These are phyloP conservation scores for Cyprinodon tularosa DNA, from an alignment of 2,113 vertebrate species.

Conservation along the genomic window DNA sequence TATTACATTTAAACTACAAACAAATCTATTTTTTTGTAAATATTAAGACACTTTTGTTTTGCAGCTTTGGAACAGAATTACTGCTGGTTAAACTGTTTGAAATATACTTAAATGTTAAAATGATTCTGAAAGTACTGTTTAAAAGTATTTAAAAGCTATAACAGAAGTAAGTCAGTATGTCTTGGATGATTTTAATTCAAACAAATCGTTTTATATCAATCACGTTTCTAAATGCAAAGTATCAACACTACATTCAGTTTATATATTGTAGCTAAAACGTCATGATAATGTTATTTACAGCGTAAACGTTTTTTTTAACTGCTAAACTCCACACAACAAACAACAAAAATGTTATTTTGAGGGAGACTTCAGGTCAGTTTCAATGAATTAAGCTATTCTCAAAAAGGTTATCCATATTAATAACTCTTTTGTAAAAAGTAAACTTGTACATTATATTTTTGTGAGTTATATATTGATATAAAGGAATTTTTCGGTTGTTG, in stretches of 20 bases:
- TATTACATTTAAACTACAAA: neutral
- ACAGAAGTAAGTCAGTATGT: constrained; percentile 1
- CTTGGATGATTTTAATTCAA: constrained; percentile 11
- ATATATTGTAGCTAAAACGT: constrained; percentile 38
- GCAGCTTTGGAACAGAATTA: constrained; percentile 19
- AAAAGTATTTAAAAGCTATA: constrained; percentile 24
- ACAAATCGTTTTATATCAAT: constrained; percentile 25
- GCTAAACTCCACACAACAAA: constrained; percentile 11
- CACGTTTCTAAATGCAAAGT: constrained; percentile 50
- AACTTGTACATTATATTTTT: no score
- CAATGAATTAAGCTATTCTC: neutral
- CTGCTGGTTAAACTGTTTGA: constrained; percentile 3
- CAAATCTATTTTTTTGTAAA: neutral
- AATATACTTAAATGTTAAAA: constrained; percentile 2
- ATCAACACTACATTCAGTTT: constrained; percentile 75
- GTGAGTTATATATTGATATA: neutral
- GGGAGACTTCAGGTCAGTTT: neutral
- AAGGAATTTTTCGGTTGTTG: neutral
- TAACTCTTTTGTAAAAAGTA: no score
- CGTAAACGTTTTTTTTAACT: constrained; percentile 3
- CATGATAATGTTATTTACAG: constrained; percentile 56
- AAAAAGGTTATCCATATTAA: neutral
- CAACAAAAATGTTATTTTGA: neutral
- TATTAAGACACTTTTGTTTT: constrained; percentile 6
- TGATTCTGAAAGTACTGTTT: constrained; percentile 16